These are phyloP conservation scores for Drosophila melanosoma DNA, from an alignment of 2,888 invertebrate genomes.

Conservation along the genomic window DNA sequence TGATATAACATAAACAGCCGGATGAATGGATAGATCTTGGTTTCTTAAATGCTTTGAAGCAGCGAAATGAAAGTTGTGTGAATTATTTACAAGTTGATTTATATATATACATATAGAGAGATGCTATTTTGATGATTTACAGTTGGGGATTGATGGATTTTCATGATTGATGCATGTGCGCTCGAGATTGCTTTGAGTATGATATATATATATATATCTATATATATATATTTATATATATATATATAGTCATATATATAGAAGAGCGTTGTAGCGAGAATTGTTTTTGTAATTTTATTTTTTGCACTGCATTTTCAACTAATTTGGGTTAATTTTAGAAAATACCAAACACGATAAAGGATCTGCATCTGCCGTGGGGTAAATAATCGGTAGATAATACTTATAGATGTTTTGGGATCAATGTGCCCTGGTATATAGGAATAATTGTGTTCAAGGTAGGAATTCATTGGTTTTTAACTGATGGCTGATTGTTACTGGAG, in stretches of 20 bases:
- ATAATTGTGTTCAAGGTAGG: conserved; percentile 1
- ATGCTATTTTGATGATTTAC: conserved; percentile 8
- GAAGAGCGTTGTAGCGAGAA: conserved; percentile 15
- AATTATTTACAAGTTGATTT: conserved; percentile 12
- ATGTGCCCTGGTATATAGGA: background rate
- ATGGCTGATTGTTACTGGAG: conserved; percentile 10
- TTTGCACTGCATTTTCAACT: background rate
- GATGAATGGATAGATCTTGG: conserved; percentile 7
- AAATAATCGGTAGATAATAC: conserved; percentile 7
- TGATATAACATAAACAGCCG: background rate
- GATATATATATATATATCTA: background rate
- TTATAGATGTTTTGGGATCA: conserved; percentile 10
- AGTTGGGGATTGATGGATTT: conserved; percentile 9
- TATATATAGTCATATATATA: conserved; percentile 1
- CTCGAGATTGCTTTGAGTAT: conserved; percentile 21
- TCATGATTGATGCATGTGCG: conserved; percentile 12
- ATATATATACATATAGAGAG: conserved; percentile 4
- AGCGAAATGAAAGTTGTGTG: conserved; percentile 25
- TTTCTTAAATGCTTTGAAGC: conserved; percentile 18
- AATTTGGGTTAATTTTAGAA: background rate
- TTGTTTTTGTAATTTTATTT: background rate
- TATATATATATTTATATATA: conserved; percentile 5
- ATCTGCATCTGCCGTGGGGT: background rate
- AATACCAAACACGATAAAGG: background rate
- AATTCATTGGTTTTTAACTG: conserved; percentile 15